Percentiles rank a stretch among this genome's conserved stretches.
Evolutionary conservation across 2,113 vertebrate genomes (phyloP).

Genomic region (Tenrec ecaudatus): DNA sequence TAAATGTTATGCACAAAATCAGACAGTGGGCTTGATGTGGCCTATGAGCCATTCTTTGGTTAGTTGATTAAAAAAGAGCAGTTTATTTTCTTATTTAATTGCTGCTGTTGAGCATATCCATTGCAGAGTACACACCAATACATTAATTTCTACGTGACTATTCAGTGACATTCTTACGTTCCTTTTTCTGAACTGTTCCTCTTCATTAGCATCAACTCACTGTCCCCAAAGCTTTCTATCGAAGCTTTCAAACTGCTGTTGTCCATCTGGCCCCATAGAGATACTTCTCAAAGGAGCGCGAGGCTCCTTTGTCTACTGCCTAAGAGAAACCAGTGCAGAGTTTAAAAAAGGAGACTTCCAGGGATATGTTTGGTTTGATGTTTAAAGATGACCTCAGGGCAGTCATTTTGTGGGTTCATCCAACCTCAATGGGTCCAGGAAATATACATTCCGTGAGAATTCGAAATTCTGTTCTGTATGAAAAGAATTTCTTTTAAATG

Average conservation of each 20-base stretch:
- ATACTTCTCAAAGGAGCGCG: not conserved
- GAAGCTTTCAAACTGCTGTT: not conserved
- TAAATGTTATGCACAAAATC: not conserved
- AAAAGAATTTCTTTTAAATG: too few relatives aligned
- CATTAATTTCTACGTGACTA: not conserved
- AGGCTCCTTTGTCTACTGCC: not conserved
- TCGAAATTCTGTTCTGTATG: not conserved
- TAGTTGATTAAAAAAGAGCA: not conserved
- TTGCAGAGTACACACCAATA: not conserved
- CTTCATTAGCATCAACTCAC: not conserved
- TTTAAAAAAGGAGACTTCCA: not conserved
- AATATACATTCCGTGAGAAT: not conserved
- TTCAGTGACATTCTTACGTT: not conserved
- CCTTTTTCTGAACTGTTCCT: not conserved
- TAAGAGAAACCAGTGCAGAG: not conserved
- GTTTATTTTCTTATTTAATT: not conserved
- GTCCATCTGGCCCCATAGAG: not conserved
- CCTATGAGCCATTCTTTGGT: not conserved
- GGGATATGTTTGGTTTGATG: not conserved
- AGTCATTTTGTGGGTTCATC: not conserved
- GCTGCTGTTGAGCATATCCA: not conserved
- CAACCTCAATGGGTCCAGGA: not conserved
- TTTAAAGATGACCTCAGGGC: not conserved
- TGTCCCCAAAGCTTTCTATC: not conserved
- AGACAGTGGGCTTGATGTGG: not conserved